Conservation (phyloP, 2,888 invertebrate genomes). For the Polymixis flavicincta region DNA sequence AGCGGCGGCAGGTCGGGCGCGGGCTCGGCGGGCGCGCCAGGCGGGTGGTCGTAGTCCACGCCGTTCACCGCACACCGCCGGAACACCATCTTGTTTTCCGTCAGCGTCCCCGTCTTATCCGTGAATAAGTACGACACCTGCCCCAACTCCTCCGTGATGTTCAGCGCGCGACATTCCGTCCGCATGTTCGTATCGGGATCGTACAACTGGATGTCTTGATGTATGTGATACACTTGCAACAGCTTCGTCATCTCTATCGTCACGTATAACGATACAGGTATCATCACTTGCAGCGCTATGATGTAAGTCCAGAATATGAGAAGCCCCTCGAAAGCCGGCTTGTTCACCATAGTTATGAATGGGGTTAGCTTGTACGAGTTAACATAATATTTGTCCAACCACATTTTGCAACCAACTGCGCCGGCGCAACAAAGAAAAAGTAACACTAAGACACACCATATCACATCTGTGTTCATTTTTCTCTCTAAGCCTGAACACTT, state of each 20-base stretch:
- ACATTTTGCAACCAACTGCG: slow-evolving; percentile 97
- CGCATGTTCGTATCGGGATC: slow-evolving; percentile 95
- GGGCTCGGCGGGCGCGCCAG: slow-evolving; percentile 93
- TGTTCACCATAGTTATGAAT: slow-evolving; percentile 92
- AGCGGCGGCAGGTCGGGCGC: slow-evolving; percentile 86
- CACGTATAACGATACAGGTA: slow-evolving; percentile 98
- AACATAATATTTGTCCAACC: slow-evolving; percentile 92
- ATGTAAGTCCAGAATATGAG: slow-evolving; percentile 98
- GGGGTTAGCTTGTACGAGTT: slow-evolving; percentile 90
- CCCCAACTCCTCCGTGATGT: slow-evolving; percentile 99
- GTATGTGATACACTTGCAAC: slow-evolving; percentile 98
- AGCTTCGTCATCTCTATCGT: slow-evolving; percentile 99
- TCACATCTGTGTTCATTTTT: slow-evolving; percentile 98
- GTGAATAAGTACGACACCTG: slow-evolving; percentile 97
- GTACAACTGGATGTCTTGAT: slow-evolving; percentile 96
- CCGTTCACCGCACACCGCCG: slow-evolving; percentile 97
- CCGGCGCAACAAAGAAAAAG: slow-evolving; percentile 97
- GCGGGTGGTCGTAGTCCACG: slow-evolving; percentile 96
- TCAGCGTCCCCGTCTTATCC: slow-evolving; percentile 99
- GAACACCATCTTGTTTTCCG: slow-evolving; percentile 99
- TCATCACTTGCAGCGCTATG: slow-evolving; percentile 99
- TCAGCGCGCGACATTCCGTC: slow-evolving; percentile 96
- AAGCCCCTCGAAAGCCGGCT: slow-evolving; percentile 94
- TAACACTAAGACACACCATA: slow-evolving; percentile 98
- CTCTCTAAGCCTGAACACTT: slow-evolving; percentile 97